phyloP scores from a whole-genome alignment of 92 coral and sea anemone genomes.

The Porites divaricata region DNA sequence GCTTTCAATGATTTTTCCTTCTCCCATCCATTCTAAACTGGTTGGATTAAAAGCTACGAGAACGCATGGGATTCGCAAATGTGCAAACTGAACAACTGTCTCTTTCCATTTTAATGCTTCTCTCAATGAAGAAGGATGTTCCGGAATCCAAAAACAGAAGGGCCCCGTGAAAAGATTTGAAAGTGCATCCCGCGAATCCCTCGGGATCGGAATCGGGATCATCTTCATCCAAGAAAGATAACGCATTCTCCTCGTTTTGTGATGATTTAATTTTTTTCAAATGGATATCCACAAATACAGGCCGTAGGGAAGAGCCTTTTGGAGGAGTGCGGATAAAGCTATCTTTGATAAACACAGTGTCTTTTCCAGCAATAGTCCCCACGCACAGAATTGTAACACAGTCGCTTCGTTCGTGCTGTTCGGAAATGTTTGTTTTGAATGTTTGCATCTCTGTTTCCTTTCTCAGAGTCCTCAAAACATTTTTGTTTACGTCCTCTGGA shows the following conservation, averaged over 20 bases:
- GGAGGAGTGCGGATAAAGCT: conserved; percentile 22
- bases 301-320: background rate
- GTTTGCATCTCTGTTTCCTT: conserved; percentile 27
- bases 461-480: conserved; percentile 1
- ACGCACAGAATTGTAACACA: background rate
- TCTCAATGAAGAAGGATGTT: background rate
- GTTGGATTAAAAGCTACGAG: conserved; percentile 9
- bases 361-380: background rate
- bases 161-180: conserved; percentile 8
- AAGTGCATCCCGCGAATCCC: conserved; percentile 18
- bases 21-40: conserved; percentile 24
- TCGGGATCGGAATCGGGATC: conserved; percentile 22
- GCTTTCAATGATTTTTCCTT: conserved; percentile 13
- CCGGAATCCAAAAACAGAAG: conserved; percentile 19
- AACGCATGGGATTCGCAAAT: conserved; percentile 17
- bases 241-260: background rate
- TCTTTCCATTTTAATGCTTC: conserved; percentile 18
- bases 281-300: conserved; percentile 19
- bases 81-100: conserved; percentile 1
- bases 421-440: conserved; percentile 18
- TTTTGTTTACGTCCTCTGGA: conserved; percentile 10
- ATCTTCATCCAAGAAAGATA: background rate
- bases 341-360: background rate
- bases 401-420: background rate
- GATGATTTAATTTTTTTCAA: conserved; percentile 1